These are phyloP conservation scores for Gymnothorax javanicus DNA, from an alignment of 2,797 vertebrate species.

Conservation along the genomic window DNA sequence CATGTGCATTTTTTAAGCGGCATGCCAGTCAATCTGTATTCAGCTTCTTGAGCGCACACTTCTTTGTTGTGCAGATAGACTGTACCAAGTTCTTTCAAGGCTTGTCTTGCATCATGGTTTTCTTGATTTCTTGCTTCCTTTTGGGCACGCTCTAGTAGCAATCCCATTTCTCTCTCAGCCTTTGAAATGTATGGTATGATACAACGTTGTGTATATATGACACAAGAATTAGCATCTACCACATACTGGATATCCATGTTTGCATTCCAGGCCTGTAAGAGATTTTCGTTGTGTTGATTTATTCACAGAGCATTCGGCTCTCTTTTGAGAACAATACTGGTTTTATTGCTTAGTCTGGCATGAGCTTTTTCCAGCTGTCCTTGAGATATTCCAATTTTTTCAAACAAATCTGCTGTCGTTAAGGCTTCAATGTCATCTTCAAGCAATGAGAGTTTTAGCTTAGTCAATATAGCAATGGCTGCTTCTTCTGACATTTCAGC, in stretches of 20 bases:
- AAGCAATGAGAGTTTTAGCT: neutral
- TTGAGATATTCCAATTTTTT: slow-evolving; percentile 20
- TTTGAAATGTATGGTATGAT: slow-evolving; percentile 44
- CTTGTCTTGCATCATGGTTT: slow-evolving; percentile 32
- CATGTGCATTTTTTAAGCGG: slow-evolving; percentile 18
- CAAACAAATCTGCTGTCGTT: slow-evolving; percentile 28
- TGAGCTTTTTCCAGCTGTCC: slow-evolving; percentile 12
- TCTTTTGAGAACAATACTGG: slow-evolving; percentile 27
- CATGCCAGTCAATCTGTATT: slow-evolving; percentile 37
- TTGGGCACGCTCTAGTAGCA: slow-evolving; percentile 22
- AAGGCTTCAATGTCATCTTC: neutral
- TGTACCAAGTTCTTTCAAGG: slow-evolving; percentile 30
- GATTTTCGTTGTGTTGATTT: slow-evolving; percentile 28
- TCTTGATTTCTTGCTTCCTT: slow-evolving; percentile 14
- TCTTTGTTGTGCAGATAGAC: slow-evolving; percentile 45
- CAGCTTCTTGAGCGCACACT: slow-evolving; percentile 45
- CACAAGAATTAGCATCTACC: slow-evolving; percentile 38
- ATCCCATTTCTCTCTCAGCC: slow-evolving; percentile 41
- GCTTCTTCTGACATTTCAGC: neutral
- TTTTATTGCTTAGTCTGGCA: slow-evolving; percentile 26
- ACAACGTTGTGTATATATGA: too few species aligned
- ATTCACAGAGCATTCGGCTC: slow-evolving; percentile 23
- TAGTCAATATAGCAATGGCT: neutral
- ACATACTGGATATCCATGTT: too few species aligned
- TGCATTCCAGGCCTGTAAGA: slow-evolving; percentile 39